A percentile compares a stretch with the other conserved stretches of the same genome.
phyloP scores from a whole-genome alignment of 2,888 invertebrate species.

The Acronicta leporina region DNA sequence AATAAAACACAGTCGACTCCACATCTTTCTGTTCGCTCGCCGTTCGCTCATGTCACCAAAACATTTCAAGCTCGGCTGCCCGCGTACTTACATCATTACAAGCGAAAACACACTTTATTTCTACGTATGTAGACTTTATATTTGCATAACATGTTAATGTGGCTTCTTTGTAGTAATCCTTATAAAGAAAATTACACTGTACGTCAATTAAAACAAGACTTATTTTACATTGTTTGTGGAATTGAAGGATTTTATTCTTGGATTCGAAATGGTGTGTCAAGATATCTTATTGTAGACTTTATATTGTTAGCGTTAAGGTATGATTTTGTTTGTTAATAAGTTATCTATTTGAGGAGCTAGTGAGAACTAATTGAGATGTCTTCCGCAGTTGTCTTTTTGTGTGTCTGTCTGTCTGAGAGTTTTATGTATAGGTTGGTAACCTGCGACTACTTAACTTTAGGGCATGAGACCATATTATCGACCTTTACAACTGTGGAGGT shows the following conservation, averaged over 20 bases:
- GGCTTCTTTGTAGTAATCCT: slow-evolving; percentile 36
- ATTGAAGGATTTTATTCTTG: slow-evolving; percentile 63
- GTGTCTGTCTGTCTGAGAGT: slow-evolving; percentile 71
- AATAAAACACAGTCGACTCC: slow-evolving; percentile 58
- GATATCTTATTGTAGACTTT: slow-evolving; percentile 52
- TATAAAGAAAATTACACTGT: slow-evolving; percentile 39
- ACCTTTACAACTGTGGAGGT: slow-evolving; percentile 25
- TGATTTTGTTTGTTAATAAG: slow-evolving; percentile 52
- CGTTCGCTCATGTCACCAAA: slow-evolving; percentile 87
- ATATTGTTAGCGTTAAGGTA: slow-evolving; percentile 22
- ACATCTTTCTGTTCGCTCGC: slow-evolving; percentile 63
- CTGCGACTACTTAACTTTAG: slow-evolving; percentile 42
- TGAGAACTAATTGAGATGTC: slow-evolving; percentile 86
- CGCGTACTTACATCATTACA: slow-evolving; percentile 63
- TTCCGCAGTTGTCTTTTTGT: slow-evolving; percentile 71
- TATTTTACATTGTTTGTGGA: slow-evolving; percentile 48
- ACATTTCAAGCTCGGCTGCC: slow-evolving; percentile 84
- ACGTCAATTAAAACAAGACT: slow-evolving; percentile 36
- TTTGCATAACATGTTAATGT: slow-evolving; percentile 62
- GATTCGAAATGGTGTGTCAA: slow-evolving; percentile 56
- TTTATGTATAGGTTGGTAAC: slow-evolving; percentile 46
- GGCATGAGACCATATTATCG: slow-evolving; percentile 16
- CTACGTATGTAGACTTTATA: slow-evolving; percentile 55
- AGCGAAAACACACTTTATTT: slow-evolving; percentile 34
- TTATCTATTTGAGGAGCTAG: slow-evolving; percentile 77